These are phyloP conservation scores for Vidua chalybeata DNA, from an alignment of 2,113 vertebrate species.

Conservation along the genomic window DNA sequence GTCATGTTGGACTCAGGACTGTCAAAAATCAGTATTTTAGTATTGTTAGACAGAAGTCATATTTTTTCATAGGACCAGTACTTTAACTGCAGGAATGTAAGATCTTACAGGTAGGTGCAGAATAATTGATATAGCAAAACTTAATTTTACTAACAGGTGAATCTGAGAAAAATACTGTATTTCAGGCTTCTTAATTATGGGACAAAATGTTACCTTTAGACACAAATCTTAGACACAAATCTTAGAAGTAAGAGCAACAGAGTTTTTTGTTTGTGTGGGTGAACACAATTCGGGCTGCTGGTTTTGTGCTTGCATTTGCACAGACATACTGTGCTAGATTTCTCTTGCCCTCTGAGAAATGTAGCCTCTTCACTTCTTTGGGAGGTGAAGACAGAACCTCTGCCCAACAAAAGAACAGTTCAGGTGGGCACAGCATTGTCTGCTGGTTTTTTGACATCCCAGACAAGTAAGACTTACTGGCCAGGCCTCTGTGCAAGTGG, in stretches of 20 bases:
- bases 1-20: not conserved
- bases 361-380: not conserved
- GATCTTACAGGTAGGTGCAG: not conserved
- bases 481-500: not conserved
- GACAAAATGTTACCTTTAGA: not conserved
- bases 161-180: not conserved
- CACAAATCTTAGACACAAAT: fast-evolving
- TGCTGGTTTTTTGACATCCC: not conserved
- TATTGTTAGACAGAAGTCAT: not conserved
- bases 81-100: not conserved
- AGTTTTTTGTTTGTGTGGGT: not conserved
- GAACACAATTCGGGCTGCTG: not conserved
- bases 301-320: not conserved
- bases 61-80: not conserved
- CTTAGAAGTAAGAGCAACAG: not conserved
- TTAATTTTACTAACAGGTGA: not conserved
- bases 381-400: not conserved
- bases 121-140: not conserved
- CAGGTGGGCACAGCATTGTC: not conserved
- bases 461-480: not conserved
- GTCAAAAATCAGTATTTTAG: not conserved
- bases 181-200: not conserved
- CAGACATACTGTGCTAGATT: not conserved
- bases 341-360: fast-evolving
- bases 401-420: fast-evolving